Percentiles rank a stretch among this genome's conserved stretches.
phyloP scores from a whole-genome alignment of 2,113 vertebrate species.

The Pyrgilauda ruficollis region DNA sequence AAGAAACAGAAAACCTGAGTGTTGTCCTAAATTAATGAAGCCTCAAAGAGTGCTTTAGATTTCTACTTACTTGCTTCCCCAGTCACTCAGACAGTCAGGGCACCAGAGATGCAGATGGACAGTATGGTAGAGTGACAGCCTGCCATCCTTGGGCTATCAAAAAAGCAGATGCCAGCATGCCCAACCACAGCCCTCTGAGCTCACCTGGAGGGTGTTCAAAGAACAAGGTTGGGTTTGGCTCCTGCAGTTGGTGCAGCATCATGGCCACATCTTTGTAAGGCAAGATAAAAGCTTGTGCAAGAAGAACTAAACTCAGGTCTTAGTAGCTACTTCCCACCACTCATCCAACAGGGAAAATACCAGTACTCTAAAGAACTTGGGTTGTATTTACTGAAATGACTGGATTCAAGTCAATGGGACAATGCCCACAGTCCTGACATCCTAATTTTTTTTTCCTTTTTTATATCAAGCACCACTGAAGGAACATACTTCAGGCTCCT shows the following conservation, averaged over 20 bases:
- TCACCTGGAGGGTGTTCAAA: neutral
- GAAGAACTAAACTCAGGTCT: neutral
- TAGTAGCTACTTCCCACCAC: neutral
- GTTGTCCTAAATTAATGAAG: neutral
- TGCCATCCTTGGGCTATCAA: accelerated
- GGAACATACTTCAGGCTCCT: neutral
- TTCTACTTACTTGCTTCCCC: neutral
- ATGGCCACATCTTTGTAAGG: neutral
- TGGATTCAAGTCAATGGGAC: neutral
- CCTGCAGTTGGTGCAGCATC: neutral
- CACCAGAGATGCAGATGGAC: neutral
- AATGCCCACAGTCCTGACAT: neutral
- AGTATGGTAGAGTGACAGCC: neutral
- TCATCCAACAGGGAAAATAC: neutral
- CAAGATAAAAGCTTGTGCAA: neutral
- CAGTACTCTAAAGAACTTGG: neutral
- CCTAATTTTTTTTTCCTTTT: neutral
- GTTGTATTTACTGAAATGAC: neutral
- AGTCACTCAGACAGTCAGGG: neutral
- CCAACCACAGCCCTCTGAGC: accelerated
- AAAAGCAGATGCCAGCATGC: neutral
- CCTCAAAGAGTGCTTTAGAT: neutral
- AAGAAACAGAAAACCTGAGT: neutral
- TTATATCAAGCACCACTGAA: neutral
- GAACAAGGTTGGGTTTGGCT: neutral